A percentile compares a stretch with the other conserved stretches of the same genome.
Evolutionary conservation across 2,797 vertebrate genomes (phyloP).

Genomic region (Carcharodon carcharias): DNA sequence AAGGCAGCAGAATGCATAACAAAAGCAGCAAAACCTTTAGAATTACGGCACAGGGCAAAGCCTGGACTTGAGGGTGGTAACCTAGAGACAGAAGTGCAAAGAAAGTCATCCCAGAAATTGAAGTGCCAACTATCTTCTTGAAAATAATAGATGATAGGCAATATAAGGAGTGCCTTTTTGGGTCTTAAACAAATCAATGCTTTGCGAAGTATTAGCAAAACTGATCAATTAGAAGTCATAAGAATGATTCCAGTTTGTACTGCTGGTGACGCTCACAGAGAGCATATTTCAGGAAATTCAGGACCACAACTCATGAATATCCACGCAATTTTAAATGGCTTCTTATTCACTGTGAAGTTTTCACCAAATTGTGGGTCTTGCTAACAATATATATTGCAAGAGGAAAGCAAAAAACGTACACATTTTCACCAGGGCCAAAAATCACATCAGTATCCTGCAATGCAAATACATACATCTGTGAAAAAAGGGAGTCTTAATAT

Average conservation of each 20-base stretch:
- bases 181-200: no score
- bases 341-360: neutral
- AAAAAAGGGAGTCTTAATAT: neutral
- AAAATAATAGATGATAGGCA: neutral
- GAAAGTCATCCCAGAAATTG: neutral
- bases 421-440: neutral
- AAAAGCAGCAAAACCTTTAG: neutral
- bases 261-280: neutral
- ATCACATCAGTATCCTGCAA: neutral
- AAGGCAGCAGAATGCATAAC: neutral
- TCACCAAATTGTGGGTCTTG: neutral
- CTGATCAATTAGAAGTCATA: neutral
- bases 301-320: neutral
- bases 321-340: neutral
- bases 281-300: neutral
- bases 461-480: neutral
- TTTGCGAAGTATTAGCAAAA: neutral
- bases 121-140: neutral
- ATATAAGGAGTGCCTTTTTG: neutral
- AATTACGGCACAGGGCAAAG: neutral
- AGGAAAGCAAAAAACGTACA: neutral
- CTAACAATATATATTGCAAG: neutral
- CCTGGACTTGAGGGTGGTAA: neutral
- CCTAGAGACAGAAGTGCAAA: neutral
- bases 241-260: neutral